Base-by-base conservation (phyloP, 2,888 invertebrate species). In the Adineta ricciae region DNA sequence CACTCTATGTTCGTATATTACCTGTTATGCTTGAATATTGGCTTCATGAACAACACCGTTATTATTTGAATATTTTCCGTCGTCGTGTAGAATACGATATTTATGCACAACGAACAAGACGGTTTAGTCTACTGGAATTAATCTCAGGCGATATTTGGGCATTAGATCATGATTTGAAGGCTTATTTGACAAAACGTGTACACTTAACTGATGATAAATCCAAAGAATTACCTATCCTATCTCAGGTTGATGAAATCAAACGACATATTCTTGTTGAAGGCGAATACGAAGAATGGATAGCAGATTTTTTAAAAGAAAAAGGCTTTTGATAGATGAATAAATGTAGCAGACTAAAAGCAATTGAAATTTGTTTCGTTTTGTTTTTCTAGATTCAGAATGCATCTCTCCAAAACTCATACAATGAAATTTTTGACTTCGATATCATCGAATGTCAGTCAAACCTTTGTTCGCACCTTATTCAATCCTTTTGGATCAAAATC, bases 1-100 rank as follows among this genome's bases (percentile, higher is more conserved):
- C 41, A 78, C 41, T 78, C 2, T 78, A 78, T 78, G 78, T 78
- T 11, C 38, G 41, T 41, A 78, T 78, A 41, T 78, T 78, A 78
- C 78, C 78, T 41, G 78, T 78, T n/a, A 78, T 78, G 78, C 41
- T 78, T 41, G 78, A 78, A 78, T 78, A 78, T 78, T 78, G 78
- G 78, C 14, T 78, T 41, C 78, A 78, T n/a, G 78, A 78, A 78
- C 78, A 78, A 78, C 78, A 78, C 41, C 38, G 41, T 41, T 78
- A 78, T 78, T 78, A 78, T 78, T 41, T 78, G 8, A 78, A 78
- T 78, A 78, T 78, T 2, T 78, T 78, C 41, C 78, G 78, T 41
- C 78, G 78, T 41, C 78, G 78, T 78, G 78, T 78, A n/a, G 41
- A 78, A 41, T 78, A 78, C n/a, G 78, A 78, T 78, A 78, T 78